Evolutionary conservation across 2,888 invertebrate species (phyloP).

Genomic region (Laspeyria flexula): DNA sequence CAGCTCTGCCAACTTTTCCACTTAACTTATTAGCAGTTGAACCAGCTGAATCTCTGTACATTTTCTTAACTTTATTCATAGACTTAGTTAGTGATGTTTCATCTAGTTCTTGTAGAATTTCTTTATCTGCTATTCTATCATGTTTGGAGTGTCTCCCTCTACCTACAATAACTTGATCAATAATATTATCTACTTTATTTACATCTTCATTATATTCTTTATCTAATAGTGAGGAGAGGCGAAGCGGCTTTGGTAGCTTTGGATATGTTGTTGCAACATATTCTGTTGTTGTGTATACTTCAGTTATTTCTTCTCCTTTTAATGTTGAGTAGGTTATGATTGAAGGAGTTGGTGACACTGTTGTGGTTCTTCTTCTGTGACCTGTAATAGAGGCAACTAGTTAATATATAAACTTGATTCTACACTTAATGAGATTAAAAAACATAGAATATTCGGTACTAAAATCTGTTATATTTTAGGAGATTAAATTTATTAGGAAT

Average conservation of each 20-base stretch:
- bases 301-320: constrained; percentile 60
- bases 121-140: constrained; percentile 65
- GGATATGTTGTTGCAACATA: constrained; percentile 62
- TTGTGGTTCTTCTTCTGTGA: constrained; percentile 80
- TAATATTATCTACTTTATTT: constrained; percentile 71
- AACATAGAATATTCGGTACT: no score
- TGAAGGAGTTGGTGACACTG: constrained; percentile 64
- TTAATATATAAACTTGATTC: not conserved
- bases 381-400: constrained; percentile 53
- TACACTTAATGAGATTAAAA: not conserved
- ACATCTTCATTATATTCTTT: constrained; percentile 68
- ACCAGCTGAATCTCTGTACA: constrained; percentile 80
- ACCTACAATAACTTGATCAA: constrained; percentile 60
- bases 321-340: constrained; percentile 61
- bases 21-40: constrained; percentile 76
- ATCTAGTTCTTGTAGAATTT: constrained; percentile 67
- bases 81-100: constrained; percentile 67
- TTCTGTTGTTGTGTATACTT: constrained; percentile 61
- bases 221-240: constrained; percentile 65
- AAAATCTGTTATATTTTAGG: no score
- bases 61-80: constrained; percentile 79
- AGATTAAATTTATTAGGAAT: no score
- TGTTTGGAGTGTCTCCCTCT: constrained; percentile 62
- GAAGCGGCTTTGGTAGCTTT: constrained; percentile 73
- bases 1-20: constrained; percentile 69